Evolutionary conservation across 2,113 vertebrate species (phyloP).

Genomic region (Cryptoleucopteryx plumbea): DNA sequence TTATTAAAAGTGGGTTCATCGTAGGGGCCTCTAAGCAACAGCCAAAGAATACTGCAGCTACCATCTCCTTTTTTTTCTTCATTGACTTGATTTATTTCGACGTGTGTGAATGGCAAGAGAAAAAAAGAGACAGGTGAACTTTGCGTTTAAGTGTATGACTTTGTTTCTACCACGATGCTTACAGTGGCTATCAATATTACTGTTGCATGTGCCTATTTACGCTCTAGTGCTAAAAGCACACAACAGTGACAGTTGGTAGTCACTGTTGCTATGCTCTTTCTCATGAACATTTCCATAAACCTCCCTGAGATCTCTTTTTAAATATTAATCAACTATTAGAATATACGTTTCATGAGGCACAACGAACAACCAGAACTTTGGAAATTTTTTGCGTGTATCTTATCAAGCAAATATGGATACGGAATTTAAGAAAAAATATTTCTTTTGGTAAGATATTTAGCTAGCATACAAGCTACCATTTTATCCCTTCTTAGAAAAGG

Average conservation of each 20-base stretch:
- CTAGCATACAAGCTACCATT: neutral
- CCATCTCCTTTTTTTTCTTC: too few relatives aligned
- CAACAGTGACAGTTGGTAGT: neutral
- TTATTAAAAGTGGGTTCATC: neutral
- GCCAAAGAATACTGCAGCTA: neutral
- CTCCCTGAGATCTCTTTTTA: neutral
- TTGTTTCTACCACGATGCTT: neutral
- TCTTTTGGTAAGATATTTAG: neutral
- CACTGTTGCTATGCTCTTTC: neutral
- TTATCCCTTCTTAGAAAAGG: neutral
- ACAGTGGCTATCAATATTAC: neutral
- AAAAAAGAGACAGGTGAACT: neutral
- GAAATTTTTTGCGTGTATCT: neutral
- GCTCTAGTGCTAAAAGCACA: neutral
- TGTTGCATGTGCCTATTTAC: neutral
- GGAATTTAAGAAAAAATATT: neutral
- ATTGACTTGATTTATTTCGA: neutral
- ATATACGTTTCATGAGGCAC: neutral
- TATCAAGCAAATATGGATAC: neutral
- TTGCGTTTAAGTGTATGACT: neutral
- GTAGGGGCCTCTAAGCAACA: neutral
- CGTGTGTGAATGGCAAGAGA: neutral
- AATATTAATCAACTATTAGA: neutral
- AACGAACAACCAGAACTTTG: neutral
- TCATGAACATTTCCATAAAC: neutral